Percentiles rank a stretch among this genome's conserved stretches.
phyloP scores from a whole-genome alignment of 2,888 invertebrate species.

The Temnothorax rugatulus region DNA sequence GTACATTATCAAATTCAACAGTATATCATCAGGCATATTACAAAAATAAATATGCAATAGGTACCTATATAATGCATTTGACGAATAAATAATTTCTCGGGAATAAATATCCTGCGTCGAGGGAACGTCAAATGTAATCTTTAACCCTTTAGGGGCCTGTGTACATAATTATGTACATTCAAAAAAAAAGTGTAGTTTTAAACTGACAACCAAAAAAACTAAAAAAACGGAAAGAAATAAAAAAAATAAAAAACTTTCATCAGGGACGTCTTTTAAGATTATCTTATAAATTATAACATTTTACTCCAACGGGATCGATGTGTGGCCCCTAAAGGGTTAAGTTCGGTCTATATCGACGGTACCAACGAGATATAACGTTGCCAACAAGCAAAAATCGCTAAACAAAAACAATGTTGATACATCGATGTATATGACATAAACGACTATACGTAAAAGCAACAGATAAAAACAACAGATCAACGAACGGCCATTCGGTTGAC shows the following conservation, averaged over 20 bases:
- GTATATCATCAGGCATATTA: neutral
- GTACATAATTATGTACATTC: no score
- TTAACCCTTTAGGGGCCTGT: no score
- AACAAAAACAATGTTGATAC: neutral
- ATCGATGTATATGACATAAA: neutral
- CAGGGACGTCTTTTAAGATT: no score
- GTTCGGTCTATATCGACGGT: neutral
- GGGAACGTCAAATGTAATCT: neutral
- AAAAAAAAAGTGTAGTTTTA: no score
- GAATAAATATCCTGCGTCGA: neutral
- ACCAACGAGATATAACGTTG: no score
- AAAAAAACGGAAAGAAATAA: no score
- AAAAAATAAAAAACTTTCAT: no score
- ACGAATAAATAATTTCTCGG: neutral
- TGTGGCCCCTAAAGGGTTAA: no score
- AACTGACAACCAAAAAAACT: no score
- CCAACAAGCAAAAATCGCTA: neutral
- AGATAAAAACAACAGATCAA: neutral
- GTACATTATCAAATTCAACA: neutral
- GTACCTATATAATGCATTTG: neutral
- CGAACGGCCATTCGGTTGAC: neutral
- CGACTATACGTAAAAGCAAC: neutral
- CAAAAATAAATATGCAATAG: constrained; percentile 13
- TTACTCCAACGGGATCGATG: no score
- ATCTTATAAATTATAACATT: no score